Percentiles rank a stretch among this genome's conserved stretches.
Conservation (phyloP, 1,140 invertebrate genomes). For the Prorops nasuta region DNA sequence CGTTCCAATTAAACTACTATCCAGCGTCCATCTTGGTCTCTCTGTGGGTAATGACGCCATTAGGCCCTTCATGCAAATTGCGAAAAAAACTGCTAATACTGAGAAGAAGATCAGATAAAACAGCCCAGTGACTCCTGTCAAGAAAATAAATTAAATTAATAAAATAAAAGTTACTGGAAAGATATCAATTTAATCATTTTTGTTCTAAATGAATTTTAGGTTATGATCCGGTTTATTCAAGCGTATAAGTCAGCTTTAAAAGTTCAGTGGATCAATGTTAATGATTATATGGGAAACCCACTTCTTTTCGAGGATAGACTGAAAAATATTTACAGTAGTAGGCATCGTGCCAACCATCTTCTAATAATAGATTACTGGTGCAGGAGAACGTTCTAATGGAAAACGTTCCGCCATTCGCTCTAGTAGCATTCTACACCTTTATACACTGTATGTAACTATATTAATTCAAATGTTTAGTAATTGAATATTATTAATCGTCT, state of each 20-base stretch:
- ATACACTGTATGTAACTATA: not conserved
- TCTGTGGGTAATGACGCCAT: conserved; percentile 69
- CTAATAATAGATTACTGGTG: conserved; percentile 45
- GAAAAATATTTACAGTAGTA: conserved; percentile 37
- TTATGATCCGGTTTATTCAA: conserved; percentile 9
- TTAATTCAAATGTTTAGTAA: not conserved
- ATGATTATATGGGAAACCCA: conserved; percentile 15
- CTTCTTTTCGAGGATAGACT: conserved; percentile 28
- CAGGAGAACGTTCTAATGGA: conserved; percentile 14
- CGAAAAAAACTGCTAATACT: conserved; percentile 74
- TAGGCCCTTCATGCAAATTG: conserved; percentile 79
- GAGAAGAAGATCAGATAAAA: conserved; percentile 88
- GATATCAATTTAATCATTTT: not conserved
- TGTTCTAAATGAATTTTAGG: not conserved
- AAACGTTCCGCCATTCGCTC: not conserved
- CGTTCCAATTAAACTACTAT: conserved; percentile 77
- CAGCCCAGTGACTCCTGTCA: conserved; percentile 70
- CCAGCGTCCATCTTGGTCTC: conserved; percentile 71
- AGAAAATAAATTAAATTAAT: conserved; percentile 23
- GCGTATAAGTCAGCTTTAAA: conserved; percentile 2
- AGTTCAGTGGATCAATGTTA: not conserved
- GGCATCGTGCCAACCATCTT: conserved; percentile 34
- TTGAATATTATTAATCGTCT: not conserved
- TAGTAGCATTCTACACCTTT: not conserved
- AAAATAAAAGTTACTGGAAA: not conserved